Conservation (phyloP, 2,888 invertebrate genomes). For the Acanthosepion lycidas region DNA sequence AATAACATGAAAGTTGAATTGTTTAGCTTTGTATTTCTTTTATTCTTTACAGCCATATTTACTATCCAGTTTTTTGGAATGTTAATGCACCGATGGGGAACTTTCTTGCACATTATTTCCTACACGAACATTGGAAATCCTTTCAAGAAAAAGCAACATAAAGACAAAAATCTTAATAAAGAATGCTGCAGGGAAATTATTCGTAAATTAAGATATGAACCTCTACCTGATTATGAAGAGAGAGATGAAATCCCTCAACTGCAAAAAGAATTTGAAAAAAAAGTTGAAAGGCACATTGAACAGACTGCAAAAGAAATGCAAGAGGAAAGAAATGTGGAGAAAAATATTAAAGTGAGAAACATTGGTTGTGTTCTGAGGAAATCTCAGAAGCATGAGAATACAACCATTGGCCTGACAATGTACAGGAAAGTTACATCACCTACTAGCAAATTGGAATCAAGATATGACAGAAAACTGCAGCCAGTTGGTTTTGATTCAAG, state of each 20-base stretch:
- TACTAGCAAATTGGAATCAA: neutral
- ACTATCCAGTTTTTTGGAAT: constrained; percentile 70
- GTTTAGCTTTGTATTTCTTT: constrained; percentile 67
- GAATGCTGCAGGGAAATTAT: neutral
- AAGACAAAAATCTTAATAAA: neutral
- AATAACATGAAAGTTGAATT: constrained; percentile 54
- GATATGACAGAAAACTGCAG: neutral
- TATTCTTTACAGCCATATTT: constrained; percentile 65
- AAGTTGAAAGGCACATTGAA: neutral
- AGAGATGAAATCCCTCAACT: neutral
- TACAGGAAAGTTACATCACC: neutral
- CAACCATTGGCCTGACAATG: neutral
- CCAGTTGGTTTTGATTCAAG: neutral
- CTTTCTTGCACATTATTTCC: constrained; percentile 69
- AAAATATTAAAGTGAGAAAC: neutral
- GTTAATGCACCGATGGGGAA: constrained; percentile 72
- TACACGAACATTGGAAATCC: constrained; percentile 59
- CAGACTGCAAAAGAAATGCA: neutral
- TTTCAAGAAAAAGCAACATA: neutral
- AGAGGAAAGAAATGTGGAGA: neutral
- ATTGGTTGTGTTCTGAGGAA: neutral
- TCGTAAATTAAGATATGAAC: neutral
- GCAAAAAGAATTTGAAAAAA: neutral
- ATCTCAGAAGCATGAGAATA: neutral
- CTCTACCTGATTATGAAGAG: neutral